Percentiles rank a stretch among this genome's conserved stretches.
These are phyloP conservation scores for Mamestra configurata DNA, from an alignment of 1,140 invertebrate genomes.

Conservation along the genomic window DNA sequence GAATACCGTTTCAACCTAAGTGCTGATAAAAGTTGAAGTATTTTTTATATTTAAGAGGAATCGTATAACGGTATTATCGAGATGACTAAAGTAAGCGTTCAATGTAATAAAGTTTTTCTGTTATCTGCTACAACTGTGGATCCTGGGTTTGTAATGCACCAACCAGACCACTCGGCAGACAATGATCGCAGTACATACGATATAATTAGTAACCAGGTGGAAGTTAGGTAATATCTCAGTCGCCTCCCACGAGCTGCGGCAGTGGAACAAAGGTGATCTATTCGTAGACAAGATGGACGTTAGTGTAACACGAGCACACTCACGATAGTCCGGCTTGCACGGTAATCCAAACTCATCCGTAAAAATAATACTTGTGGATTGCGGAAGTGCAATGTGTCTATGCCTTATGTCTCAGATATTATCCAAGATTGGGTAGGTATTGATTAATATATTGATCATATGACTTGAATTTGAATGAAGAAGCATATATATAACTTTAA, in stretches of 20 bases:
- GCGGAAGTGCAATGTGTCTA: neutral
- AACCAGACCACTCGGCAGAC: neutral
- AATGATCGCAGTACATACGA: neutral
- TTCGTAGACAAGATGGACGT: slow-evolving; percentile 11
- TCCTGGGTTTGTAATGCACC: neutral
- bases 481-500: too few species aligned
- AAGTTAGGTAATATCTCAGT: neutral
- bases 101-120: neutral
- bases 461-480: too few species aligned
- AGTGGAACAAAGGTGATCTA: slow-evolving; percentile 31
- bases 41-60: neutral
- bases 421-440: too few species aligned
- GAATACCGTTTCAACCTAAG: neutral
- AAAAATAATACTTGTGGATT: slow-evolving; percentile 18
- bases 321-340: neutral
- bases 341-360: slow-evolving; percentile 18
- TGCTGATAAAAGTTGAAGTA: neutral
- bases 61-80: neutral
- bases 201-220: slow-evolving; percentile 19
- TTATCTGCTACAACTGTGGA: neutral
- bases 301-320: slow-evolving; percentile 2
- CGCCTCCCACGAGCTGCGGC: neutral
- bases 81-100: too few species aligned
- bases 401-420: too few species aligned
- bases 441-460: too few species aligned